Evolutionary conservation across 1,140 invertebrate genomes (phyloP), one percentile per base, ranked within the genome.

Genomic region (Helicoverpa armigera): DNA sequence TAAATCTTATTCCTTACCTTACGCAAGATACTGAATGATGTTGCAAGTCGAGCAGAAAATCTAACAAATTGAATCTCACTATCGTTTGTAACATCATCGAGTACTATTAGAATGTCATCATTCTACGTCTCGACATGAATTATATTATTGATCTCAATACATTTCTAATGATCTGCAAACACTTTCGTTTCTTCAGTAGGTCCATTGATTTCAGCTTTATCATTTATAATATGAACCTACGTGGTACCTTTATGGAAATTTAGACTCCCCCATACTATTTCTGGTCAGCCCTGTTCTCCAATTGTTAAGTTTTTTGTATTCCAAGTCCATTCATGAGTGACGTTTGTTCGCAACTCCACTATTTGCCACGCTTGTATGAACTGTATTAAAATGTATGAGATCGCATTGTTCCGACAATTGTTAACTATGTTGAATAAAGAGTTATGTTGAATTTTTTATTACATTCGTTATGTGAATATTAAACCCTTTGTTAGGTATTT

Each of bases 311-410:
- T 65, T 67, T 65, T 43, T 43, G 4, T 73, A 14, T 54, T 13
- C 48, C 11, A 14, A 51, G 31, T 63, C 43, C 29, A 50, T 50
- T 75, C 60, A 16, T 31, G 70, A 77, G n/a, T 76, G 58, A 31
- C 35, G 23, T 83, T 81, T 67, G 76, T 83, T 79, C 48, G 75
- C 80, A 79, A 72, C 31, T 73, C 53, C 48, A 81, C 54, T 78
- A 63, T 85, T 86, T 85, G 72, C 80, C 76, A 82, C 82, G 74
- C n/a, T 63, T 51, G 82, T 77, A 86, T 85, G 82, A 85, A 84
- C 78, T 69, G 10, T 76, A 85, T 86, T 87, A 82, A 84, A 86
- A 86, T 85, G 85, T 84, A 87, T 86, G 84, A 87, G 86, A 87
- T 83, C 79, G 77, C 82, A 85, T 86, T 87, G 86, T 87, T 87